Evolutionary conservation across 92 coral and sea anemone genomes (phyloP).

Genomic region (Bergia sp.): DNA sequence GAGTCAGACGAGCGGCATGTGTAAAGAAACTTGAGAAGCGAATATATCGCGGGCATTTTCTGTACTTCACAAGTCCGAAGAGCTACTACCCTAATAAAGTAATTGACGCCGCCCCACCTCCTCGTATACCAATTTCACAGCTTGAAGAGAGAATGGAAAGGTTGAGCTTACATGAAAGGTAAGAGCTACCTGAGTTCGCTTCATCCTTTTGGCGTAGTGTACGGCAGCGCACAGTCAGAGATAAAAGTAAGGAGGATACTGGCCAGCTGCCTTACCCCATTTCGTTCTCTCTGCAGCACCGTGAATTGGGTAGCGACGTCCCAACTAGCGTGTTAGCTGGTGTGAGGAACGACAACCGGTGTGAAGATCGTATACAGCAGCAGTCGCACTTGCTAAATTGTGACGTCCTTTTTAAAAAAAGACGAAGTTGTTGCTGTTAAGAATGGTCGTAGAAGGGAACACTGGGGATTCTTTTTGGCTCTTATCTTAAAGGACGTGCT

Average conservation of each 20-base stretch:
- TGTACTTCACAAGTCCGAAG: conserved; percentile 58
- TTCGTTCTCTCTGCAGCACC: conserved; percentile 44
- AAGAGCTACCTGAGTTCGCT: conserved; percentile 51
- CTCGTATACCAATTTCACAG: not conserved
- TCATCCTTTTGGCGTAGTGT: conserved; percentile 48
- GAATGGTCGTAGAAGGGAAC: no score
- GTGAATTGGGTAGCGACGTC: not conserved
- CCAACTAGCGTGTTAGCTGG: not conserved
- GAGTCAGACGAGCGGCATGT: conserved; percentile 48
- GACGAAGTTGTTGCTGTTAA: no score
- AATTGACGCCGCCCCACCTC: conserved; percentile 35
- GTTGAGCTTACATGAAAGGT: not conserved
- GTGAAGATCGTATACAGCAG: no score
- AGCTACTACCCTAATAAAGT: conserved; percentile 61
- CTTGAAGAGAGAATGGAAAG: conserved; percentile 9
- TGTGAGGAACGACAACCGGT: no score
- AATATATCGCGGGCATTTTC: conserved; percentile 52
- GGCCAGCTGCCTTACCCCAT: conserved; percentile 55
- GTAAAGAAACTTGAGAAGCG: conserved; percentile 44
- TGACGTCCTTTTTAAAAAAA: no score
- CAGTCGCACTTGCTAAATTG: no score
- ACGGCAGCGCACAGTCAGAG: conserved; percentile 51
- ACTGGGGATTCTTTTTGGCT: no score
- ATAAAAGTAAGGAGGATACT: conserved; percentile 58
- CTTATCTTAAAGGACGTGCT: no score